A percentile compares a stretch with the other conserved stretches of the same genome.
These are phyloP conservation scores for Gymnothorax reevesii DNA, from an alignment of 2,797 vertebrate genomes.

Conservation along the genomic window DNA sequence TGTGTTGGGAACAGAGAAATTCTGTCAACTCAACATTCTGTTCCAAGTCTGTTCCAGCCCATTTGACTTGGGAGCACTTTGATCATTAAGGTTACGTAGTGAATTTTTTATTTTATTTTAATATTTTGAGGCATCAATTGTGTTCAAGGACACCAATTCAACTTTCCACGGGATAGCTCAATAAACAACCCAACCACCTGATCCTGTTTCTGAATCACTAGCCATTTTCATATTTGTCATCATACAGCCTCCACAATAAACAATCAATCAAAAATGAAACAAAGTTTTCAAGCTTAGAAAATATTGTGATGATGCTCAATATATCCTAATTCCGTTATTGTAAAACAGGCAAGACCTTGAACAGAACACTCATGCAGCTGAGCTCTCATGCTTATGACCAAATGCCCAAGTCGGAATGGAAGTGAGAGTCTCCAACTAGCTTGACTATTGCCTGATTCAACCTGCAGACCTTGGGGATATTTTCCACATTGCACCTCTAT, in stretches of 20 bases:
- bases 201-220: not conserved
- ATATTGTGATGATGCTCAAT: not conserved
- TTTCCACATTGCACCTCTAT: not conserved
- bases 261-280: not conserved
- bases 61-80: not conserved
- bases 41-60: not conserved
- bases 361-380: not conserved
- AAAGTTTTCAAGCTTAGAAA: not conserved
- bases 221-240: not conserved
- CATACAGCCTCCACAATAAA: not conserved
- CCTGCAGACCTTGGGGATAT: not conserved
- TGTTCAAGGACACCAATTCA: not conserved
- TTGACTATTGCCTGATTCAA: not conserved
- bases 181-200: not conserved
- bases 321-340: not conserved
- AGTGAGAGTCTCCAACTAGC: not conserved
- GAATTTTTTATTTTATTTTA: not conserved
- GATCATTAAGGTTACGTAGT: not conserved
- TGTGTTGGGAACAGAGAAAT: not conserved
- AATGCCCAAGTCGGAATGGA: not conserved
- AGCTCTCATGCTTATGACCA: not conserved
- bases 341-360: not conserved
- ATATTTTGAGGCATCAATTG: not conserved
- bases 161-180: not conserved
- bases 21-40: not conserved